Evolutionary conservation across 2,888 invertebrate species (phyloP).

Genomic region (Biston betularia): DNA sequence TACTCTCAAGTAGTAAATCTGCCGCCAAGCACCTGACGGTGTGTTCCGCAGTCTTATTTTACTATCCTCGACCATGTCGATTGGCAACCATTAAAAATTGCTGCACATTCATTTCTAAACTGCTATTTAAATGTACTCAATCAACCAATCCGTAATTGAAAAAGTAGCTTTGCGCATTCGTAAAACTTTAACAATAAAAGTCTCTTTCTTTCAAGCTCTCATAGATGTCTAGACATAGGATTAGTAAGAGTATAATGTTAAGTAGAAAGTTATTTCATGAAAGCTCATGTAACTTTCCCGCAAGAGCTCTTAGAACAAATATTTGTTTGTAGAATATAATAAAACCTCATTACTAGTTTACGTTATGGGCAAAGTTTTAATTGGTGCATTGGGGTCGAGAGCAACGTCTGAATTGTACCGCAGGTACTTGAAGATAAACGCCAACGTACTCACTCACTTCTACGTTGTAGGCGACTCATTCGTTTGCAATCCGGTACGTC

Average conservation of each 20-base stretch:
- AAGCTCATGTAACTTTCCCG: conserved; percentile 38
- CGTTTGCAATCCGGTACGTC: conserved; percentile 53
- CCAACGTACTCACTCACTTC: conserved; percentile 42
- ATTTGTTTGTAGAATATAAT: conserved; percentile 43
- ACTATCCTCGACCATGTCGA: too few species aligned
- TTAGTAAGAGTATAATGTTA: conserved; percentile 35
- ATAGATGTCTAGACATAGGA: conserved; percentile 43
- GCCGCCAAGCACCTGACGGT: too few species aligned
- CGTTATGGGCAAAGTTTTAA: conserved; percentile 65
- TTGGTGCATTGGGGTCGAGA: conserved; percentile 62
- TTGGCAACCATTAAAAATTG: neutral
- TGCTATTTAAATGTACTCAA: conserved; percentile 13
- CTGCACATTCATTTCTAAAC: conserved; percentile 3
- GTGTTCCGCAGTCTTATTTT: too few species aligned
- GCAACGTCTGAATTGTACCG: conserved; percentile 51
- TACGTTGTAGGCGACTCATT: conserved; percentile 55
- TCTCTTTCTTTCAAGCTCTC: conserved; percentile 30
- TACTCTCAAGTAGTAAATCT: too few species aligned
- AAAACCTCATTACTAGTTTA: conserved; percentile 45
- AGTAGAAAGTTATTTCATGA: conserved; percentile 39
- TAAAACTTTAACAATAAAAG: conserved; percentile 34
- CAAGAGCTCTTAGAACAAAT: conserved; percentile 43
- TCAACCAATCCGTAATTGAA: conserved; percentile 26
- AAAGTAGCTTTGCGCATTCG: conserved; percentile 21
- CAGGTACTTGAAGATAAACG: conserved; percentile 53